Percentiles rank a stretch among this genome's conserved stretches.
Conservation (phyloP, 2,888 invertebrate genomes). For the Melieria picta region DNA sequence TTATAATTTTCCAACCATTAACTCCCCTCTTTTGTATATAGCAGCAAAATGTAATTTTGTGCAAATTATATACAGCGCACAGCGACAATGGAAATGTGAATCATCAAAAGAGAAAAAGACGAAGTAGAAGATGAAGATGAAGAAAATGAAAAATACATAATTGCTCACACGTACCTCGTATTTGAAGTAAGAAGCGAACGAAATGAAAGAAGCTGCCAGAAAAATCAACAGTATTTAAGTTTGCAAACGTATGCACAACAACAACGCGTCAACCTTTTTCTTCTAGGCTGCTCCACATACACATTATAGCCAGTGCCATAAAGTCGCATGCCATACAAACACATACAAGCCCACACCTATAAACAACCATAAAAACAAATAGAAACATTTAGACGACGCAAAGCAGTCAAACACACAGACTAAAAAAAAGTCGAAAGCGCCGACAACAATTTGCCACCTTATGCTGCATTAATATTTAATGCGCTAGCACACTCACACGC, state of each 20-base stretch:
- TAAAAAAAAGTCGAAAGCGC: neutral
- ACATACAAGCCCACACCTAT: neutral
- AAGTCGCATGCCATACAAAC: neutral
- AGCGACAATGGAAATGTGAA: neutral
- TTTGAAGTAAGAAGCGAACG: neutral
- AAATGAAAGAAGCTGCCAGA: neutral
- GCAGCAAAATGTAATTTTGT: too few relatives aligned
- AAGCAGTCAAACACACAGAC: too few relatives aligned
- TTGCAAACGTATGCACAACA: neutral
- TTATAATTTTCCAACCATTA: too few relatives aligned
- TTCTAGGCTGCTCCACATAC: neutral
- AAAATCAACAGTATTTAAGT: neutral
- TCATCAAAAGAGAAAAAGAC: neutral
- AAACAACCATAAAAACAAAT: neutral
- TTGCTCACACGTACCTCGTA: neutral
- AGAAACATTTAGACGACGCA: neutral
- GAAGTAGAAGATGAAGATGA: neutral
- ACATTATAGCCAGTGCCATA: neutral
- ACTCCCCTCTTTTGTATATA: too few relatives aligned
- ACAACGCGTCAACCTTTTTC: neutral
- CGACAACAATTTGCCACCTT: slow-evolving; percentile 23
- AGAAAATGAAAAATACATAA: neutral
- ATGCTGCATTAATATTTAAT: slow-evolving; percentile 22
- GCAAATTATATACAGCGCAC: neutral
- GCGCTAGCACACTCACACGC: slow-evolving; percentile 31